Evolutionary conservation across 2,888 invertebrate genomes (phyloP).

Genomic region (Xanthorhoe spadicearia): DNA sequence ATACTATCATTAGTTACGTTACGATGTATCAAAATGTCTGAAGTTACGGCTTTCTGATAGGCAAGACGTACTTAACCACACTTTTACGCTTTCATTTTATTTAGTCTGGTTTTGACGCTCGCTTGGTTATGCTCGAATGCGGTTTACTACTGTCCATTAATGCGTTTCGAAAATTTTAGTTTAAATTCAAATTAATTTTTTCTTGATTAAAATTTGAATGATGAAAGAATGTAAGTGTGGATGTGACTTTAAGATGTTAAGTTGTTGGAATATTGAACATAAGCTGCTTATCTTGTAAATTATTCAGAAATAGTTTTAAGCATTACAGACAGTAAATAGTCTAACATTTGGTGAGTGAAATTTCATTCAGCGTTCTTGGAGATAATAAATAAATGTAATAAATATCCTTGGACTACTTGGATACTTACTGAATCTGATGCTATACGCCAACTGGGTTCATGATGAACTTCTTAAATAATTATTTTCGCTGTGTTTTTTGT

Average conservation of each 20-base stretch:
- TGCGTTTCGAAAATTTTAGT: not conserved
- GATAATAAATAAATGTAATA: not conserved
- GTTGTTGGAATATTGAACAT: constrained; percentile 1
- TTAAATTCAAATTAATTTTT: not conserved
- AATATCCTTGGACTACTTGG: too few species aligned
- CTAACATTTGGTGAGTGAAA: not conserved
- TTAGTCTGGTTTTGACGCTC: not conserved
- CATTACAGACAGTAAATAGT: not conserved
- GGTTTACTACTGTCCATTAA: not conserved
- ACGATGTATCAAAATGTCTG: constrained; percentile 25
- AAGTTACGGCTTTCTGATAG: constrained; percentile 25
- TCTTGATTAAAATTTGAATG: not conserved
- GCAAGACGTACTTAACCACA: constrained; percentile 3
- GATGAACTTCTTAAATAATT: too few species aligned
- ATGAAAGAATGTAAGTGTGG: not conserved
- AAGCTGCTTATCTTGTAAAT: not conserved
- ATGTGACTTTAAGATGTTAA: not conserved
- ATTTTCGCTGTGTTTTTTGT: too few species aligned
- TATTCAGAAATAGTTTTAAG: not conserved
- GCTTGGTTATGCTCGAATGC: not conserved
- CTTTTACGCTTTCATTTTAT: not conserved
- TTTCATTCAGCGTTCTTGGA: not conserved
- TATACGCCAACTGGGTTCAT: too few species aligned
- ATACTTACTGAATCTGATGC: too few species aligned
- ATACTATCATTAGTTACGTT: constrained; percentile 15